phyloP scores from a whole-genome alignment of 2,113 vertebrate species.

The Burhinus oedicnemus region DNA sequence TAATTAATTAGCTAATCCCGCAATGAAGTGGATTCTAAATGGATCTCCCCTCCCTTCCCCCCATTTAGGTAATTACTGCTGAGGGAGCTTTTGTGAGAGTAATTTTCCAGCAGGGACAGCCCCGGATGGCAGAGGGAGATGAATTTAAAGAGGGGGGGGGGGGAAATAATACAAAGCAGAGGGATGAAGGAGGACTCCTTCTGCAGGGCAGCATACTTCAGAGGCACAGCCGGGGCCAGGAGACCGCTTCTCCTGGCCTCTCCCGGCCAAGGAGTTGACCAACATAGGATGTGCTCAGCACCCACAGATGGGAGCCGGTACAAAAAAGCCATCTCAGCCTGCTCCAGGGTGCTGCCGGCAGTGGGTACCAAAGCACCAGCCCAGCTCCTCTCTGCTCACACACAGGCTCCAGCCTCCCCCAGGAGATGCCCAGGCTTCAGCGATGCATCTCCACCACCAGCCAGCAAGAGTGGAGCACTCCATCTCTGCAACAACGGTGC shows the following conservation, averaged over 20 bases:
- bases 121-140: conserved; percentile 69
- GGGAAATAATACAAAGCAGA: background rate
- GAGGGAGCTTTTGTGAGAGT: conserved; percentile 91
- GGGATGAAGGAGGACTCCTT: background rate
- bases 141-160: conserved; percentile 30
- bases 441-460: background rate
- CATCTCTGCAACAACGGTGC: rapidly evolving
- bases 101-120: conserved; percentile 84
- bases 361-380: rapidly evolving
- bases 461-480: background rate
- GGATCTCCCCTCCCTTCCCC: conserved; percentile 82
- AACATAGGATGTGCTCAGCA: background rate
- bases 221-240: background rate
- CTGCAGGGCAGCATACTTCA: background rate
- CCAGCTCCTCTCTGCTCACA: background rate
- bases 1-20: conserved; percentile 99
- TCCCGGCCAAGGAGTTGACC: background rate
- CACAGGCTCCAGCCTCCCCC: background rate
- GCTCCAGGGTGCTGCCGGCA: background rate
- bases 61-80: conserved; percentile 98
- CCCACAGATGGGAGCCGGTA: rapidly evolving
- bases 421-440: background rate
- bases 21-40: conserved; percentile 99
- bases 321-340: background rate
- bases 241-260: background rate